phyloP scores from a whole-genome alignment of 2,113 vertebrate species.

The Donacobius atricapilla region DNA sequence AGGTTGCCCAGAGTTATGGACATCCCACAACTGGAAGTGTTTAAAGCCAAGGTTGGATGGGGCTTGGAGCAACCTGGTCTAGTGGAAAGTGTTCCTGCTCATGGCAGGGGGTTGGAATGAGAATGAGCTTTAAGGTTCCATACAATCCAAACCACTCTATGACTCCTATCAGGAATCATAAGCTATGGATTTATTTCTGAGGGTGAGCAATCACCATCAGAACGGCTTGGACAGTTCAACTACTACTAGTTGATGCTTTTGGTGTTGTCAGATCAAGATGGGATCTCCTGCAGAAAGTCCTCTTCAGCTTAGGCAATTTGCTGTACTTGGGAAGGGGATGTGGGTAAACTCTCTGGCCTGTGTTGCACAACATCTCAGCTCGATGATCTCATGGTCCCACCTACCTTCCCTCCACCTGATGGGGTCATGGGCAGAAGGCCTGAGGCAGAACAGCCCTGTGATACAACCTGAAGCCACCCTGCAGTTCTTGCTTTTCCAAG shows the following conservation, averaged over 20 bases:
- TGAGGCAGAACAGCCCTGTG: neutral
- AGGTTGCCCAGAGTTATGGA: neutral
- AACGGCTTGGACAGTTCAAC: neutral
- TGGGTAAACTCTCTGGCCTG: neutral
- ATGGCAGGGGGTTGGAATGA: neutral
- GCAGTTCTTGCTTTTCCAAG: neutral
- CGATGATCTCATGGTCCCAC: neutral
- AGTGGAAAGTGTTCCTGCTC: neutral
- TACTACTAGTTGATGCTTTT: neutral
- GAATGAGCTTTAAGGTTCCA: neutral
- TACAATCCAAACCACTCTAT: neutral
- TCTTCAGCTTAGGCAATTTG: neutral
- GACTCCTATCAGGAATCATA: neutral
- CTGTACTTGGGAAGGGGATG: neutral
- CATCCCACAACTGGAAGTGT: neutral
- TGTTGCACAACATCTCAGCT: neutral
- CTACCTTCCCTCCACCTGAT: neutral
- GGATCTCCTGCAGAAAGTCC: neutral
- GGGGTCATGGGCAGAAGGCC: neutral
- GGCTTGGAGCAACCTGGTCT: neutral
- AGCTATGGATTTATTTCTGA: neutral
- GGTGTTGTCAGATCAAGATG: neutral
- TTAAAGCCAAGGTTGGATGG: neutral
- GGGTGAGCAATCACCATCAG: neutral
- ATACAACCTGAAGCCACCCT: neutral